Evolutionary conservation across 2,888 invertebrate genomes (phyloP).

Genomic region (Spatulosminthurus flaviceps): DNA sequence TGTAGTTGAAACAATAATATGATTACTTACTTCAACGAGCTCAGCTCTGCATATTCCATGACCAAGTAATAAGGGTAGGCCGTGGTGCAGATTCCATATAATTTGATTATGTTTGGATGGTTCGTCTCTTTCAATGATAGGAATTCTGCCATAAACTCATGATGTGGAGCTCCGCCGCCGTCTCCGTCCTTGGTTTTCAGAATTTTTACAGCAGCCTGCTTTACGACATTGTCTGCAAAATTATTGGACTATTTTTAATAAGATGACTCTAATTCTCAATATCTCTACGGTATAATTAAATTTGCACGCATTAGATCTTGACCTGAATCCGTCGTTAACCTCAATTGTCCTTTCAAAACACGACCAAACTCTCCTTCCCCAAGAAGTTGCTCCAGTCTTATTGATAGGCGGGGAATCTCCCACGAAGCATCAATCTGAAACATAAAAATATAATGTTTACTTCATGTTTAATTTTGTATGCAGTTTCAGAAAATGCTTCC

Average conservation of each 20-base stretch:
- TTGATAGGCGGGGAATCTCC: slow-evolving; percentile 77
- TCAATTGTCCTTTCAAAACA: slow-evolving; percentile 73
- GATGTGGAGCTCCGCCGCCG: slow-evolving; percentile 59
- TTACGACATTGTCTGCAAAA: too few relatives aligned
- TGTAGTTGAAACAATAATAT: too few relatives aligned
- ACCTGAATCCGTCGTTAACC: neutral
- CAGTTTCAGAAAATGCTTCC: too few relatives aligned
- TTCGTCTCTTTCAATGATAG: slow-evolving; percentile 80
- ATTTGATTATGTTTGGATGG: slow-evolving; percentile 80
- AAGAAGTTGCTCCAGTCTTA: slow-evolving; percentile 76
- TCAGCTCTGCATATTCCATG: slow-evolving; percentile 81
- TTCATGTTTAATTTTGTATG: too few relatives aligned
- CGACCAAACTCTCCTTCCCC: slow-evolving; percentile 86
- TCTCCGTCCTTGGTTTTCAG: slow-evolving; percentile 74
- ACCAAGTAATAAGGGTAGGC: slow-evolving; percentile 79
- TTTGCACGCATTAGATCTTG: too few relatives aligned
- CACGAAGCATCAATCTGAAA: slow-evolving; percentile 73
- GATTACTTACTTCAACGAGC: slow-evolving; percentile 72
- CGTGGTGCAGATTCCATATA: slow-evolving; percentile 79
- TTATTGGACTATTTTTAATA: too few relatives aligned
- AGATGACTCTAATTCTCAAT: too few relatives aligned
- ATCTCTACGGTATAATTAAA: too few relatives aligned
- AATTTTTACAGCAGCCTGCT: slow-evolving; percentile 79
- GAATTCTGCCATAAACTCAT: slow-evolving; percentile 81
- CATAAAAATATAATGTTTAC: too few relatives aligned